Conservation (phyloP, 2,888 invertebrate species). For the Drosophila diplacantha region DNA sequence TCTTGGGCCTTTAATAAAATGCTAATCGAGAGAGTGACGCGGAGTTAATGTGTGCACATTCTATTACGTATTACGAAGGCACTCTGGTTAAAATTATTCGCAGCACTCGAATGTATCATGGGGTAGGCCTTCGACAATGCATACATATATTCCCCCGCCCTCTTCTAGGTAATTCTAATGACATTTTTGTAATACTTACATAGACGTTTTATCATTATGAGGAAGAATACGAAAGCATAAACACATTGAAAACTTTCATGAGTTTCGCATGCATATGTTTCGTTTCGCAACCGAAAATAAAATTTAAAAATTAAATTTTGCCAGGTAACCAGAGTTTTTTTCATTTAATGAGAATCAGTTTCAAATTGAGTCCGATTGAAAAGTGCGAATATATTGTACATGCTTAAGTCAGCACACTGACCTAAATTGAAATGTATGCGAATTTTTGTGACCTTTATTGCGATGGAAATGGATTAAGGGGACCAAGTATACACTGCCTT, state of each 20-base stretch:
- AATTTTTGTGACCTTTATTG: not conserved
- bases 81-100: not conserved
- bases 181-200: too few relatives aligned
- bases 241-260: not conserved
- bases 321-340: not conserved
- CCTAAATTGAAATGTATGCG: not conserved
- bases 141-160: too few relatives aligned
- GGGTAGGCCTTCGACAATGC: too few relatives aligned
- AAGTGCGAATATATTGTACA: not conserved
- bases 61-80: not conserved
- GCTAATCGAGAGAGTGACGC: conserved; percentile 4
- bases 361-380: not conserved
- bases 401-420: not conserved
- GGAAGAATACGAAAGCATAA: too few relatives aligned
- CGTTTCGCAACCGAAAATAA: too few relatives aligned
- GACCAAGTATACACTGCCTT: not conserved
- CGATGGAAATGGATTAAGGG: not conserved
- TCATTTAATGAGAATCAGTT: not conserved
- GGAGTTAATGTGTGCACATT: not conserved
- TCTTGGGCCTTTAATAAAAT: not conserved
- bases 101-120: not conserved
- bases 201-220: too few relatives aligned
- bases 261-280: not conserved
- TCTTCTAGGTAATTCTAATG: too few relatives aligned
- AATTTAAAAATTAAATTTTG: not conserved